Percentiles rank a stretch among this genome's conserved stretches.
Evolutionary conservation across 2,113 vertebrate species (phyloP).

Genomic region (Neopipo cinnamomea): DNA sequence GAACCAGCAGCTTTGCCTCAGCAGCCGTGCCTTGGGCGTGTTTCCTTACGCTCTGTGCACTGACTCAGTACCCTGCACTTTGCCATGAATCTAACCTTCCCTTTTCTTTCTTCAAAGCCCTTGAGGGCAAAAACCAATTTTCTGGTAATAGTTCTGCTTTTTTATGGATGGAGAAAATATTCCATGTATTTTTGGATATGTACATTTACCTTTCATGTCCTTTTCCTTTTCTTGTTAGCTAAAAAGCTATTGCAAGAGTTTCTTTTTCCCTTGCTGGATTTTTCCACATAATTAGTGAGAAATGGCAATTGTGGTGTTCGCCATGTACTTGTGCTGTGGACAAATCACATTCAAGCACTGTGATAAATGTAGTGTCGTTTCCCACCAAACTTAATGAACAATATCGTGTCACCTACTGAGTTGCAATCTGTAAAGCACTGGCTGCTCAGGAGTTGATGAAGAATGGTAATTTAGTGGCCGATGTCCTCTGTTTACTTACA

Average conservation of each 20-base stretch:
- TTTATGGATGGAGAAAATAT: not conserved
- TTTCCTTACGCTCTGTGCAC: conserved; percentile 15
- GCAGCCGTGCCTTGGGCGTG: not conserved
- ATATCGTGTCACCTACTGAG: not conserved
- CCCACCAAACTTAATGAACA: not conserved
- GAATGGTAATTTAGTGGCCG: not conserved
- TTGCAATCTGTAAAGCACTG: not conserved
- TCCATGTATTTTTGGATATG: not conserved
- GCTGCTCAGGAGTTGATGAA: not conserved
- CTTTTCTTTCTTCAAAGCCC: conserved; percentile 31
- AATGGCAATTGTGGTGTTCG: not conserved
- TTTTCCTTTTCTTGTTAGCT: conserved; percentile 19
- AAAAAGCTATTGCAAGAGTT: not conserved
- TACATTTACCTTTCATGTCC: not conserved
- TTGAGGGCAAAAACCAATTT: not conserved
- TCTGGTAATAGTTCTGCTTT: not conserved
- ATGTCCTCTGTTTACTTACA: not conserved
- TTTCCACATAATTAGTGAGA: conserved; percentile 26
- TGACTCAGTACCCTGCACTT: conserved; percentile 31
- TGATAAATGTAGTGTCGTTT: not conserved
- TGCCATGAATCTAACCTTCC: not conserved
- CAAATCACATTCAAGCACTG: not conserved
- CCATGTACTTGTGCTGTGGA: not conserved
- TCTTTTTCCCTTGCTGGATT: not conserved
- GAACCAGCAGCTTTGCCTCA: not conserved